Conservation (phyloP, 92 coral and sea anemone species). For the Isaurus tuberculatus region DNA sequence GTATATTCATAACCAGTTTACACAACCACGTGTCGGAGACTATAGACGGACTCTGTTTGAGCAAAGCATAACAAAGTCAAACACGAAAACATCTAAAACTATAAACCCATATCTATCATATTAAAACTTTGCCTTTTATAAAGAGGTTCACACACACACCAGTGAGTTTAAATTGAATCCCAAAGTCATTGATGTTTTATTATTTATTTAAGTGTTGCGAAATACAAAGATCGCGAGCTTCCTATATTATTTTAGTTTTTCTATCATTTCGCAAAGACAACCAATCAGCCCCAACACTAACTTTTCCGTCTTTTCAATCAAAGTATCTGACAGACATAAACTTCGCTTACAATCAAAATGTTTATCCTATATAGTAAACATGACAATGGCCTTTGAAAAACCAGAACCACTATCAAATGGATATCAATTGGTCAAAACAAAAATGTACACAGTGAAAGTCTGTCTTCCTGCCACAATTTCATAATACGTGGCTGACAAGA, state of each 20-base stretch:
- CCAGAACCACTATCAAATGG: neutral
- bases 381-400: constrained; percentile 35
- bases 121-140: neutral
- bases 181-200: neutral
- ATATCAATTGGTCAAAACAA: constrained; percentile 1
- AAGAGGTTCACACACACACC: constrained; percentile 17
- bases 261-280: no score
- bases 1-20: neutral
- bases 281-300: constrained; percentile 21
- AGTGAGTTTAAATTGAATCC: constrained; percentile 19
- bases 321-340: constrained; percentile 26
- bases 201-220: constrained; percentile 44
- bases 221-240: constrained; percentile 14
- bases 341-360: constrained; percentile 22
- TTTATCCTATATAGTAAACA: constrained; percentile 39
- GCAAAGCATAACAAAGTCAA: neutral
- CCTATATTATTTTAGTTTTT: neutral
- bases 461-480: constrained; percentile 11
- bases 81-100: neutral
- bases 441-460: constrained; percentile 27
- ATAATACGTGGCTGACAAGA: constrained; percentile 34
- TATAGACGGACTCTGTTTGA: neutral
- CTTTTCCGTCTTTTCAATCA: neutral
- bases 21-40: constrained; percentile 17
- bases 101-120: neutral